These are phyloP conservation scores for Cyclura pinguis DNA, from an alignment of 2,797 vertebrate genomes.

Conservation along the genomic window DNA sequence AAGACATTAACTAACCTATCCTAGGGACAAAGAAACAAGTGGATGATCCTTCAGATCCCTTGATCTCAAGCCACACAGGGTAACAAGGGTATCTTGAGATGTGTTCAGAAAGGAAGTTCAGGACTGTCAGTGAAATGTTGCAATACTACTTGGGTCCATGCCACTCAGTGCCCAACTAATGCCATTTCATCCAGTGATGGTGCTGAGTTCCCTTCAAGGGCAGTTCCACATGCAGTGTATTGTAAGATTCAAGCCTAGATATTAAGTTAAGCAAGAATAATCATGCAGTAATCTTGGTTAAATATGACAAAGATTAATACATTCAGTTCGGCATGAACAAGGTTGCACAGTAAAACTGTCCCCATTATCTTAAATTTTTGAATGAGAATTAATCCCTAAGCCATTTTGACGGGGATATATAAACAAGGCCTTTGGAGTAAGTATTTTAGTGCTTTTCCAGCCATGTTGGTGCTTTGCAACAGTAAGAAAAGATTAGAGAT, in stretches of 20 bases:
- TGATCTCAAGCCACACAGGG: background rate
- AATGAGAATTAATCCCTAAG: background rate
- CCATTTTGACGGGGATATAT: background rate
- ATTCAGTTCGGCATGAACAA: background rate
- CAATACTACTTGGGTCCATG: background rate
- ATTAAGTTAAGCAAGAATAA: background rate
- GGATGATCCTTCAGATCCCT: background rate
- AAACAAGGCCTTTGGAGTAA: background rate
- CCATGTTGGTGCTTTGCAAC: background rate
- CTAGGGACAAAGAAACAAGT: background rate
- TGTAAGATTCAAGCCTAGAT: background rate
- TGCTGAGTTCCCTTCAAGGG: background rate
- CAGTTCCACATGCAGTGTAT: background rate
- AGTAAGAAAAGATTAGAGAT: background rate
- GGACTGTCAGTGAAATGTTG: background rate
- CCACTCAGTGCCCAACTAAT: background rate
- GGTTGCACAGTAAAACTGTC: background rate
- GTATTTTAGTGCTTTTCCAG: background rate
- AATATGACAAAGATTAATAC: background rate
- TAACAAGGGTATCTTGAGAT: background rate
- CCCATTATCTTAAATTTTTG: background rate
- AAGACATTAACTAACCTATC: background rate
- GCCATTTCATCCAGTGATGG: background rate
- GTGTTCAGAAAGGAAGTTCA: background rate
- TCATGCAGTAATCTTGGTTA: background rate